phyloP scores from a whole-genome alignment of 2,113 vertebrate genomes.

The Ptilorrhoa leucosticta region DNA sequence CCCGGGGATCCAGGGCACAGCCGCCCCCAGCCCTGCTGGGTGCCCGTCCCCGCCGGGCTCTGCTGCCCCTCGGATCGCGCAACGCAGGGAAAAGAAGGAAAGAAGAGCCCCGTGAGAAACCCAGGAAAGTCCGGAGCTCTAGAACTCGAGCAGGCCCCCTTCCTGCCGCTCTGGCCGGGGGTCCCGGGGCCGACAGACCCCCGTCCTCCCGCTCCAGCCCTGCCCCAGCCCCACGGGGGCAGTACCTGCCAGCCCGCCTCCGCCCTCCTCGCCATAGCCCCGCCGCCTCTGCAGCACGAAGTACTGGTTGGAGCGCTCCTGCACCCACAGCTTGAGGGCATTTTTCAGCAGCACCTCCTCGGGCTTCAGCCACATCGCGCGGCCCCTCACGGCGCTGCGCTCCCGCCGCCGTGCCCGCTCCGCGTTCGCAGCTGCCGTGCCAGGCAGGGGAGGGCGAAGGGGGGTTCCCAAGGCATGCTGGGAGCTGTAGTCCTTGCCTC shows the following conservation, averaged over 20 bases:
- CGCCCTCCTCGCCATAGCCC: slow-evolving; percentile 90
- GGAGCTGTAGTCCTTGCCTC: slow-evolving; percentile 62
- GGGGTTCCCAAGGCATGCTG: background rate
- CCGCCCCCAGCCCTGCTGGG: background rate
- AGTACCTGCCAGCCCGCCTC: slow-evolving; percentile 88
- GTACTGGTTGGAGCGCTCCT: slow-evolving; percentile 90
- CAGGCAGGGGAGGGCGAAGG: background rate
- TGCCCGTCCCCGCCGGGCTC: background rate
- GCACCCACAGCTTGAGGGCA: slow-evolving; percentile 93
- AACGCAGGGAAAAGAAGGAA: background rate
- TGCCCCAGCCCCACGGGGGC: background rate
- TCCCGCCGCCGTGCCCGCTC: slow-evolving; percentile 17
- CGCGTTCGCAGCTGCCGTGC: slow-evolving; percentile 64
- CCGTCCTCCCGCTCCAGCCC: background rate
- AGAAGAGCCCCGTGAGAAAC: background rate
- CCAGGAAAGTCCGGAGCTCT: background rate
- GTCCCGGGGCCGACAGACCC: background rate
- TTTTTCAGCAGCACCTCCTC: slow-evolving; percentile 96
- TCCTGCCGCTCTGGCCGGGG: background rate
- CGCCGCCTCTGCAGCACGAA: slow-evolving; percentile 91
- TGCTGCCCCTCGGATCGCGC: background rate
- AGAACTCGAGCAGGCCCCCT: background rate
- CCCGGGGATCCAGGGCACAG: background rate
- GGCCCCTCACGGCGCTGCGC: background rate
- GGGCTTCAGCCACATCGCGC: slow-evolving; percentile 92